Percentiles rank a stretch among this genome's conserved stretches.
Evolutionary conservation across 2,888 invertebrate species (phyloP).

Genomic region (Drosophila falleni): DNA sequence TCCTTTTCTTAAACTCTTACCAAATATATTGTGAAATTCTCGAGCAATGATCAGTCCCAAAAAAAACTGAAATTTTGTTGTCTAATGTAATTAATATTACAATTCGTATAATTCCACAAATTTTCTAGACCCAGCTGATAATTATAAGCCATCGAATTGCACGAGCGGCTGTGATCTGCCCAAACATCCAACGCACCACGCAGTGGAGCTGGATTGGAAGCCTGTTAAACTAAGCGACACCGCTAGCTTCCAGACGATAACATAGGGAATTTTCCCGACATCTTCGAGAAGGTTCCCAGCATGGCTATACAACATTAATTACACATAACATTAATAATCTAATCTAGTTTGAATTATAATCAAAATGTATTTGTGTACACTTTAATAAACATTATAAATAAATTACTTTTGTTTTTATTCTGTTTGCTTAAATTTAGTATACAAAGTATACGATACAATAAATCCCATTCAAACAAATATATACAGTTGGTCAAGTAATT

Average conservation of each 20-base stretch:
- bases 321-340: constrained; percentile 13
- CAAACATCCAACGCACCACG: constrained; percentile 51
- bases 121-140: constrained; percentile 68
- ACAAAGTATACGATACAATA: constrained; percentile 33
- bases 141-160: constrained; percentile 52
- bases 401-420: constrained; percentile 43
- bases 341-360: constrained; percentile 19
- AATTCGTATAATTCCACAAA: too few relatives aligned
- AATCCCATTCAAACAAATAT: constrained; percentile 21
- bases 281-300: not conserved
- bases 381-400: constrained; percentile 65
- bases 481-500: not conserved
- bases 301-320: constrained; percentile 50
- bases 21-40: too few relatives aligned
- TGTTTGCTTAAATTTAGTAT: constrained; percentile 26
- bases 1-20: too few relatives aligned
- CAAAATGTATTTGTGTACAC: constrained; percentile 32
- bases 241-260: constrained; percentile 53
- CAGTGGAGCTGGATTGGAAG: constrained; percentile 71
- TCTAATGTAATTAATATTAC: too few relatives aligned
- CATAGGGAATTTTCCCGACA: constrained; percentile 11
- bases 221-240: constrained; percentile 52
- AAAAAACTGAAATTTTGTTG: too few relatives aligned
- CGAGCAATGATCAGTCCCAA: too few relatives aligned
- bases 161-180: constrained; percentile 46